Evolutionary conservation across 1,140 invertebrate species (phyloP).

Genomic region (Sarcophaga bullata): DNA sequence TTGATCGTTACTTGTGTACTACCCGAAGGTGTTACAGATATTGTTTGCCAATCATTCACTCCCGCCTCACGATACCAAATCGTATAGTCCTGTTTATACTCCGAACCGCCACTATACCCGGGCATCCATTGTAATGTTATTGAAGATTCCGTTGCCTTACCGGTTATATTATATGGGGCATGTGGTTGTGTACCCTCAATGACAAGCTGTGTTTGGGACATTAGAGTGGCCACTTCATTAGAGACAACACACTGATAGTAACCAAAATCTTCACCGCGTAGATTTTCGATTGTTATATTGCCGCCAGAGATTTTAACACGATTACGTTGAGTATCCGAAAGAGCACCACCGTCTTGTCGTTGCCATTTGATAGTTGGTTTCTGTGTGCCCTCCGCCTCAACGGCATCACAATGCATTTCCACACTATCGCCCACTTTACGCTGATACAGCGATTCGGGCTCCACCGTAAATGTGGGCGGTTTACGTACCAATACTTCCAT

Average conservation of each 20-base stretch:
- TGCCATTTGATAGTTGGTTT: conserved; percentile 91
- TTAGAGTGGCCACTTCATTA: conserved; percentile 94
- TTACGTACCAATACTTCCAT: conserved; percentile 97
- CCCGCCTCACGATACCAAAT: conserved; percentile 90
- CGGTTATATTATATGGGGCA: conserved; percentile 93
- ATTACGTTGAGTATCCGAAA: conserved; percentile 75
- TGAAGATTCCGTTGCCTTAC: conserved; percentile 86
- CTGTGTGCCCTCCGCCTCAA: conserved; percentile 90
- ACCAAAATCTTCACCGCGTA: conserved; percentile 90
- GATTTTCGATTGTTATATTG: conserved; percentile 90
- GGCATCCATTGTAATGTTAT: conserved; percentile 93
- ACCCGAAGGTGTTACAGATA: conserved; percentile 90
- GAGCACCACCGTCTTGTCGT: conserved; percentile 81
- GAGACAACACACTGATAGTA: conserved; percentile 94
- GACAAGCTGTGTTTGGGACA: conserved; percentile 88
- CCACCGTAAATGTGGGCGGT: conserved; percentile 84
- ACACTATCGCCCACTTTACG: conserved; percentile 89
- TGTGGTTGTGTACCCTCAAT: conserved; percentile 96
- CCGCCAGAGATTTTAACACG: conserved; percentile 82
- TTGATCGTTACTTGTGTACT: conserved; percentile 92
- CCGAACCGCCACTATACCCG: conserved; percentile 92
- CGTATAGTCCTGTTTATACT: conserved; percentile 93
- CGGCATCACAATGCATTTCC: conserved; percentile 92
- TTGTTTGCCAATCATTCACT: conserved; percentile 87
- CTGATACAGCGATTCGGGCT: conserved; percentile 87